Evolutionary conservation across 2,888 invertebrate species (phyloP).

Genomic region (Pyrrhia umbra): DNA sequence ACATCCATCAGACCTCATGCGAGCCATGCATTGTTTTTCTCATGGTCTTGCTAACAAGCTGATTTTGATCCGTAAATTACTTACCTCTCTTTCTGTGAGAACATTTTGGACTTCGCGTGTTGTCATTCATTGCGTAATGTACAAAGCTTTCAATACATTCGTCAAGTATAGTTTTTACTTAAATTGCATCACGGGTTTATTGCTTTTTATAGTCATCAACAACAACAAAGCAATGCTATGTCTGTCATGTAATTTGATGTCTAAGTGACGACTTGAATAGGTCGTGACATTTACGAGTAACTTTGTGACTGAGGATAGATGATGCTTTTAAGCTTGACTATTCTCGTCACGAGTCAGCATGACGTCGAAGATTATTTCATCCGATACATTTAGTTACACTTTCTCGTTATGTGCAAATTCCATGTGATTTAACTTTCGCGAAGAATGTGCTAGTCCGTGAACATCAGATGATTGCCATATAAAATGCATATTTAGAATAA

Average conservation of each 20-base stretch:
- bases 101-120: constrained; percentile 64
- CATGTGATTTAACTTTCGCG: constrained; percentile 63
- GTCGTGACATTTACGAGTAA: constrained; percentile 49
- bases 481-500: constrained; percentile 30
- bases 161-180: constrained; percentile 43
- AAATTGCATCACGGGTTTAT: constrained; percentile 52
- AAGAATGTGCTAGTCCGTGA: constrained; percentile 49
- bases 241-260: constrained; percentile 40
- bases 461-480: constrained; percentile 28
- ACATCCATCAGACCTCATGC: constrained; percentile 71
- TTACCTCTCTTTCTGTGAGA: constrained; percentile 63
- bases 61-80: constrained; percentile 48
- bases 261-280: constrained; percentile 34
- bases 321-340: constrained; percentile 36
- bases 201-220: constrained; percentile 47
- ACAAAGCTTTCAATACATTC: constrained; percentile 56
- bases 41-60: constrained; percentile 67
- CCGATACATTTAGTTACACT: constrained; percentile 74
- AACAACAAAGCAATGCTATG: constrained; percentile 48
- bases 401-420: constrained; percentile 72
- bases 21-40: constrained; percentile 66
- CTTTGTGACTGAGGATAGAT: constrained; percentile 36
- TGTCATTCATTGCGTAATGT: constrained; percentile 43
- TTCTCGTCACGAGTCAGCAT: constrained; percentile 53
- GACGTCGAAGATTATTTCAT: constrained; percentile 51